Evolutionary conservation across 2,888 invertebrate genomes (phyloP).

Genomic region (Cosmopolites sordidus): DNA sequence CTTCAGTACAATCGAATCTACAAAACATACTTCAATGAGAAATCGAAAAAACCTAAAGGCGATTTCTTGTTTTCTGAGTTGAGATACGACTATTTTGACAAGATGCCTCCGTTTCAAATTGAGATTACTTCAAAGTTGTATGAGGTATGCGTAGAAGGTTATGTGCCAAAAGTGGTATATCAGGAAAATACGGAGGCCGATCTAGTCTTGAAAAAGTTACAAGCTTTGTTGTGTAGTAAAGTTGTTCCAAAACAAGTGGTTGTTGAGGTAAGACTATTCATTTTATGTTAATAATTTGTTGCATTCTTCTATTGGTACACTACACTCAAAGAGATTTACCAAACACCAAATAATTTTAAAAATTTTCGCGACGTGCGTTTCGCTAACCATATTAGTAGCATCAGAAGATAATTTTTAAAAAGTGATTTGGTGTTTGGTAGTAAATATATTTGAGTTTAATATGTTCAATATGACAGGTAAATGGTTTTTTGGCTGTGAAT

Average conservation of each 20-base stretch:
- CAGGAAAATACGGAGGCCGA: slow-evolving; percentile 38
- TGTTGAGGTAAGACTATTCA: slow-evolving; percentile 47
- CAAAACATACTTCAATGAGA: slow-evolving; percentile 32
- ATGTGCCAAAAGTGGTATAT: slow-evolving; percentile 27
- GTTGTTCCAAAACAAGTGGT: slow-evolving; percentile 54
- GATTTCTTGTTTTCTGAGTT: slow-evolving; percentile 48
- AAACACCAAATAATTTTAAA: too few relatives aligned
- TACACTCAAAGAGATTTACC: too few relatives aligned
- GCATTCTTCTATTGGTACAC: too few relatives aligned
- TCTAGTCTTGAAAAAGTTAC: slow-evolving; percentile 45
- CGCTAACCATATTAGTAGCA: too few relatives aligned
- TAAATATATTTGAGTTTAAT: not conserved
- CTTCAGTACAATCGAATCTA: slow-evolving; percentile 36
- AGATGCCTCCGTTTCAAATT: slow-evolving; percentile 51
- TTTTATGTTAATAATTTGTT: too few relatives aligned
- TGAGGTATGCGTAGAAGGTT: slow-evolving; percentile 37
- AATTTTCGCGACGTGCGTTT: too few relatives aligned
- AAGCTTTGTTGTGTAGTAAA: slow-evolving; percentile 58
- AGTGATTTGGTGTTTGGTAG: not conserved
- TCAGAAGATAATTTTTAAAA: slow-evolving; percentile 3
- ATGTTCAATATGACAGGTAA: slow-evolving; percentile 37
- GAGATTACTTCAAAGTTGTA: slow-evolving; percentile 43
- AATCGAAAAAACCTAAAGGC: slow-evolving; percentile 35
- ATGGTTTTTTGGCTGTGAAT: slow-evolving; percentile 57
- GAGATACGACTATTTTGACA: slow-evolving; percentile 50